Evolutionary conservation across 2,888 invertebrate genomes (phyloP).

Genomic region (Aphodius granarius): DNA sequence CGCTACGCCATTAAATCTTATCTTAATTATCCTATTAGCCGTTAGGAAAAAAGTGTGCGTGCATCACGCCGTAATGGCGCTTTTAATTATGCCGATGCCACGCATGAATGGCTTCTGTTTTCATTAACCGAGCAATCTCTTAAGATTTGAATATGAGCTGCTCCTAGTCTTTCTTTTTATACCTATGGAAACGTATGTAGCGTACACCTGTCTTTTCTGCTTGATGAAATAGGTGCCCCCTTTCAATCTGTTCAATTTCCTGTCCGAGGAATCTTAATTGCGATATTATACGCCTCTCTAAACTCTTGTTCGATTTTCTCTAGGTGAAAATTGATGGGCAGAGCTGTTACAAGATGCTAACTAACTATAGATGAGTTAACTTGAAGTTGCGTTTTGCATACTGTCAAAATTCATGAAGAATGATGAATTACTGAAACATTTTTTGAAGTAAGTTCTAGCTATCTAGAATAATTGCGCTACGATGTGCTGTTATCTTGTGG

Average conservation of each 20-base stretch:
- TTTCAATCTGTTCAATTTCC: slow-evolving; percentile 11
- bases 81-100: slow-evolving; percentile 1
- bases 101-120: slow-evolving; percentile 6
- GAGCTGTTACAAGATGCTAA: too few species aligned
- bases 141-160: neutral
- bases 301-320: too few species aligned
- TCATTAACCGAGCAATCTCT: neutral
- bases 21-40: slow-evolving; percentile 12
- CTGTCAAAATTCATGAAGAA: too few species aligned
- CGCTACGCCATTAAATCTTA: slow-evolving; percentile 12
- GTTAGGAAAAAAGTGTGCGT: neutral
- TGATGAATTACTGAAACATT: too few species aligned
- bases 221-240: neutral
- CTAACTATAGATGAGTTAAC: too few species aligned
- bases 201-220: slow-evolving; percentile 3
- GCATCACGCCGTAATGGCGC: slow-evolving; percentile 10
- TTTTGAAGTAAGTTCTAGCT: too few species aligned
- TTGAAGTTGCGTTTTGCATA: too few species aligned
- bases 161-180: neutral
- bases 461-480: too few species aligned
- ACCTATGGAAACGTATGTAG: neutral
- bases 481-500: too few species aligned
- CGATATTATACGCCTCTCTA: neutral
- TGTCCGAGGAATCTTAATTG: neutral
- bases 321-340: too few species aligned